Percentiles rank a stretch among this genome's conserved stretches.
Conservation (phyloP, 2,113 vertebrate species). For the Rhagologus leucostigma region DNA sequence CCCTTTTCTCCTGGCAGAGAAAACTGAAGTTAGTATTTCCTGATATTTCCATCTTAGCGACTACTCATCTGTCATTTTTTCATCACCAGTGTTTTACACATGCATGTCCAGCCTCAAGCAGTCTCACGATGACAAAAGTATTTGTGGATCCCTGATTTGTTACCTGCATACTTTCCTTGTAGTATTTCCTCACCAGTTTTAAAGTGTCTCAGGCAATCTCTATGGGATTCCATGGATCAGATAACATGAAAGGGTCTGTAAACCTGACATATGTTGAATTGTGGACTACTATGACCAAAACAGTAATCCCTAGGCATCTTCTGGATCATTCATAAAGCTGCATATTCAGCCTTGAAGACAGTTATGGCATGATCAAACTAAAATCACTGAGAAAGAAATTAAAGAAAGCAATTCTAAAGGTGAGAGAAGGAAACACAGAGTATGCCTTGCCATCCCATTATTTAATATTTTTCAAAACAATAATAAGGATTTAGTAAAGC, state of each 20-base stretch:
- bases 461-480: neutral
- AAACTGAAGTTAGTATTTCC: slow-evolving; percentile 14
- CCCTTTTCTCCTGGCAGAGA: neutral
- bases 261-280: neutral
- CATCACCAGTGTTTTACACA: slow-evolving; percentile 19
- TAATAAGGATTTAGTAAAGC: neutral
- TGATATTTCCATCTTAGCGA: neutral
- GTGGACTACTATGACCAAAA: neutral
- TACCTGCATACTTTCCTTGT: slow-evolving; percentile 14
- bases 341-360: neutral
- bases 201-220: slow-evolving; percentile 30
- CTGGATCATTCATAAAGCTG: neutral
- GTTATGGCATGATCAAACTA: neutral
- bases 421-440: neutral
- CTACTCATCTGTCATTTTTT: slow-evolving; percentile 2
- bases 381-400: neutral
- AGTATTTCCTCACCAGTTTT: neutral
- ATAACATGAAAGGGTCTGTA: neutral
- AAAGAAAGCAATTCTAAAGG: neutral
- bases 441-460: neutral
- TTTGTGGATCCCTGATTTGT: slow-evolving; percentile 28
- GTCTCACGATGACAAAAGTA: neutral
- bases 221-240: neutral
- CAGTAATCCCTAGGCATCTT: neutral
- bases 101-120: neutral